A percentile compares a stretch with the other conserved stretches of the same genome.
Evolutionary conservation across 2,797 vertebrate species (phyloP).

Genomic region (Lagodon rhomboides): DNA sequence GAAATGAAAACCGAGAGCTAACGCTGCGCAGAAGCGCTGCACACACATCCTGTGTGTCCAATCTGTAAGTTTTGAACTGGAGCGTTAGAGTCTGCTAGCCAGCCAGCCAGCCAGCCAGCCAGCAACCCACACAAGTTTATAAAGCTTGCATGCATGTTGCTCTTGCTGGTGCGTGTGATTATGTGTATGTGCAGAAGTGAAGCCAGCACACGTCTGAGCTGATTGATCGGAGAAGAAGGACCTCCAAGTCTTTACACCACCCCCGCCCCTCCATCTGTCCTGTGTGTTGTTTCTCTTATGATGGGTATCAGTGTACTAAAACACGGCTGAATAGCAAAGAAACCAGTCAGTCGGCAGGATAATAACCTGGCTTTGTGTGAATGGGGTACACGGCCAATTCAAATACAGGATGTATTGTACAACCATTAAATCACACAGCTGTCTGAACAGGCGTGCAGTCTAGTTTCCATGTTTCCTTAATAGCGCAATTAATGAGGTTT

Average conservation of each 20-base stretch:
- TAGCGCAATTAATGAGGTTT: conserved; percentile 73
- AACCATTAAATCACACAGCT: conserved; percentile 73
- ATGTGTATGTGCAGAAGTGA: conserved; percentile 34
- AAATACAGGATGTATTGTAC: conserved; percentile 81
- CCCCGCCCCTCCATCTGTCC: conserved; percentile 48
- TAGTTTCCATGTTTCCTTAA: conserved; percentile 68
- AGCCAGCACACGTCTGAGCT: conserved; percentile 58
- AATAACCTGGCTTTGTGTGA: conserved; percentile 79
- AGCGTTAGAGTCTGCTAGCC: neutral
- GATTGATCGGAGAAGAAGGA: conserved; percentile 68
- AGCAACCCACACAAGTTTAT: neutral
- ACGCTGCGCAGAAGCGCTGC: no score
- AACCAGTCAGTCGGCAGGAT: conserved; percentile 70
- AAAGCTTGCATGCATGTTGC: conserved; percentile 25
- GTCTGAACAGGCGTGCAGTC: conserved; percentile 69
- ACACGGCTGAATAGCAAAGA: conserved; percentile 78
- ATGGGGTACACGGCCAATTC: conserved; percentile 78
- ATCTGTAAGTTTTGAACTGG: neutral
- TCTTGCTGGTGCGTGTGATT: conserved; percentile 32
- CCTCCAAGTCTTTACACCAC: conserved; percentile 47
- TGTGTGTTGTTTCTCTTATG: conserved; percentile 78
- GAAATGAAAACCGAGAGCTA: no score
- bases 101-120: neutral
- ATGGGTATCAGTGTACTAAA: conserved; percentile 83
- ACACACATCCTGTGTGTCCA: no score